A percentile compares a stretch with the other conserved stretches of the same genome.
phyloP scores from a whole-genome alignment of 2,113 vertebrate genomes.

The Triplophysa tibetana region DNA sequence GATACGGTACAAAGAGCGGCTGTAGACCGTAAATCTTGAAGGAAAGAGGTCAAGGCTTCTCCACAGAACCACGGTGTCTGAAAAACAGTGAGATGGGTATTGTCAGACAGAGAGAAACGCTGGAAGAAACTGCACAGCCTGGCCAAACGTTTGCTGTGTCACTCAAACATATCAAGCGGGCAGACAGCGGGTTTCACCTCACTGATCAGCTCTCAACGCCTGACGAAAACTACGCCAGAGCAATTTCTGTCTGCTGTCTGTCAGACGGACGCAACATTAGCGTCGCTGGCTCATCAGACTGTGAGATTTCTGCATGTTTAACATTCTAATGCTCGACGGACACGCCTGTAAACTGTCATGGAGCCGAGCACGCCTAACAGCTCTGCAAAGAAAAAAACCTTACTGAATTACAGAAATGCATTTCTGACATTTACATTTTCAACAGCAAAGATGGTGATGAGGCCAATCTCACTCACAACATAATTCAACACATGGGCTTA shows the following conservation, averaged over 20 bases:
- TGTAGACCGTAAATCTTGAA: constrained; percentile 36
- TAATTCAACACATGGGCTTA: no score
- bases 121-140: constrained; percentile 45
- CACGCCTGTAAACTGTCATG: constrained; percentile 55
- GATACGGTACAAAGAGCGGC: constrained; percentile 28
- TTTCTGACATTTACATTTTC: no score
- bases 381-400: constrained; percentile 28
- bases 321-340: constrained; percentile 23
- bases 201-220: constrained; percentile 37
- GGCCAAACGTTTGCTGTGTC: constrained; percentile 56
- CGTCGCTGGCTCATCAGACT: constrained; percentile 55
- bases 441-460: no score
- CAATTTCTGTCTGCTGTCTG: constrained; percentile 51
- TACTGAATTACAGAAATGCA: not conserved
- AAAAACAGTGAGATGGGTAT: constrained; percentile 46
- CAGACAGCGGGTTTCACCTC: constrained; percentile 55
- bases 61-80: constrained; percentile 54
- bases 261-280: constrained; percentile 59
- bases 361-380: constrained; percentile 1
- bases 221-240: constrained; percentile 28
- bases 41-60: constrained; percentile 45
- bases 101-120: constrained; percentile 43
- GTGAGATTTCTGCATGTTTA: constrained; percentile 48
- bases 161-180: constrained; percentile 58
- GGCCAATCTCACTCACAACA: no score